Evolutionary conservation across 2,888 invertebrate genomes (phyloP).

Genomic region (Apamea epomidion): DNA sequence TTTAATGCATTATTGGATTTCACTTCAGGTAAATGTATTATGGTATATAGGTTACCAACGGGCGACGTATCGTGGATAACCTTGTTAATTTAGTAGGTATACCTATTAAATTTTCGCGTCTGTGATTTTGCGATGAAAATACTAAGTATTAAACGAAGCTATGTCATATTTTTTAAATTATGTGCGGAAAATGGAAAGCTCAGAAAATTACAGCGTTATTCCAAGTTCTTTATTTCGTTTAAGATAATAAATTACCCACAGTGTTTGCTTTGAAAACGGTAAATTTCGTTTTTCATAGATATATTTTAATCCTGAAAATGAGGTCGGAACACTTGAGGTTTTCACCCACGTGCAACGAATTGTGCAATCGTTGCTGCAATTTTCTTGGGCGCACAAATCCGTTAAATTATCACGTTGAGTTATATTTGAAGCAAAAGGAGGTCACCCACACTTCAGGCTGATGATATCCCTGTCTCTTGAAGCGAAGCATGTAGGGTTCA

Average conservation of each 20-base stretch:
- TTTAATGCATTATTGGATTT: slow-evolving; percentile 47
- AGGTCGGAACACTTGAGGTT: slow-evolving; percentile 36
- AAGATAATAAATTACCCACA: slow-evolving; percentile 2
- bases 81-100: slow-evolving; percentile 13
- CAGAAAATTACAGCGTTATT: neutral
- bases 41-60: neutral
- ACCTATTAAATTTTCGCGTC: slow-evolving; percentile 17
- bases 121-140: neutral
- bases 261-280: neutral
- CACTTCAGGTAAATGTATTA: slow-evolving; percentile 24
- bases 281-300: slow-evolving; percentile 24
- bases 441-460: slow-evolving; percentile 58
- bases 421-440: slow-evolving; percentile 63
- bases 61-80: slow-evolving; percentile 2
- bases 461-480: slow-evolving; percentile 46
- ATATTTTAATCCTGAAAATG: slow-evolving; percentile 42
- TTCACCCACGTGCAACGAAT: slow-evolving; percentile 56
- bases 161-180: neutral
- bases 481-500: slow-evolving; percentile 38
- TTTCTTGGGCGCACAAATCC: slow-evolving; percentile 51
- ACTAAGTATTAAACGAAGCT: neutral
- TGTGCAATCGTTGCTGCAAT: slow-evolving; percentile 58
- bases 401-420: slow-evolving; percentile 57
- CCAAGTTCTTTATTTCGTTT: neutral
- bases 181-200: too few relatives aligned